These are phyloP conservation scores for Machimus atricapillus DNA, from an alignment of 2,888 invertebrate species.

Conservation along the genomic window DNA sequence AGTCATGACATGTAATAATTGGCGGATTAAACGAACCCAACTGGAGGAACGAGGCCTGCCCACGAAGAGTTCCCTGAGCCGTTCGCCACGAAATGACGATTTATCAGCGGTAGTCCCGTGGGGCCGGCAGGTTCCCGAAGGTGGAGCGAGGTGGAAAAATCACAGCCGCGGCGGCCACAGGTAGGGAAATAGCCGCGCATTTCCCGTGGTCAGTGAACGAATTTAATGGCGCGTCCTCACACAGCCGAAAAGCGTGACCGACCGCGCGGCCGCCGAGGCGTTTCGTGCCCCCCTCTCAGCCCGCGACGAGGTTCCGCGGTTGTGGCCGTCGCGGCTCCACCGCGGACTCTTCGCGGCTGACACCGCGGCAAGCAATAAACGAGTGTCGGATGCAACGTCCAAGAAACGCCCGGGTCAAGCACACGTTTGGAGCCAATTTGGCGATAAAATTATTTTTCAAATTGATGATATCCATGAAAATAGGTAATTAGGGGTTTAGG, in stretches of 20 bases:
- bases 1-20: conserved; percentile 35
- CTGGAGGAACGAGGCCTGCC: conserved; percentile 6
- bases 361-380: background rate
- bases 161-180: background rate
- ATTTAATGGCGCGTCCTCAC: conserved; percentile 1
- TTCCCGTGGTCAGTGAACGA: background rate
- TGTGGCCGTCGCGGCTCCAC: background rate
- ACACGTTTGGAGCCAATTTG: background rate
- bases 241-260: conserved; percentile 12
- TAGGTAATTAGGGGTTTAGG: background rate
- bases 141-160: background rate
- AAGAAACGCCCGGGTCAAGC: background rate
- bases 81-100: conserved; percentile 4
- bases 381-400: background rate
- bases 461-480: background rate
- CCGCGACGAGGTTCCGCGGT: background rate
- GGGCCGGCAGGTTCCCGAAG: background rate
- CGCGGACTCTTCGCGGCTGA: background rate
- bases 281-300: background rate
- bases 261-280: background rate
- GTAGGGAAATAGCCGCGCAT: background rate
- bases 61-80: conserved; percentile 24
- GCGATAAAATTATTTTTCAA: too few relatives aligned
- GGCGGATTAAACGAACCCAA: conserved; percentile 36
- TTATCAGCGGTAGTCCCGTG: conserved; percentile 10